A percentile compares a stretch with the other conserved stretches of the same genome.
Conservation (phyloP, 2,797 vertebrate genomes). For the Coendou prehensilis region DNA sequence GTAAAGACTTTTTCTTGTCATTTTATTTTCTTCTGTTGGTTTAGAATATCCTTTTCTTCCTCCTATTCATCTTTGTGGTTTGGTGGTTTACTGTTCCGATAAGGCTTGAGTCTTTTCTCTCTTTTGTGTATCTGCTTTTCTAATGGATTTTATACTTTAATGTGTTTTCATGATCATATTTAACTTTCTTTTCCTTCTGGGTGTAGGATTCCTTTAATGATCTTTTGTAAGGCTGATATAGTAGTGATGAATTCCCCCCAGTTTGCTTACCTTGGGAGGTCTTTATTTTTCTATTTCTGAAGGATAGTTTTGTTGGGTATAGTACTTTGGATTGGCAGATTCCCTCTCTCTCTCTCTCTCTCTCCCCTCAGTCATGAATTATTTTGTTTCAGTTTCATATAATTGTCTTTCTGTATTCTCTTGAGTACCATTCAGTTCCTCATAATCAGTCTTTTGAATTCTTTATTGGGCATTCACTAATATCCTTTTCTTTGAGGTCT, state of each 20-base stretch:
- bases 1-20: neutral
- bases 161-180: neutral
- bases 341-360: neutral
- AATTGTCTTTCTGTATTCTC: neutral
- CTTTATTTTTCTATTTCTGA: neutral
- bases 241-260: neutral
- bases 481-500: neutral
- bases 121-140: neutral
- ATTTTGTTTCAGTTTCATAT: neutral
- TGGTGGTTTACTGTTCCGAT: neutral
- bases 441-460: neutral
- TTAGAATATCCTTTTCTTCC: neutral
- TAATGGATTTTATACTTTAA: neutral
- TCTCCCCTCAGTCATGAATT: neutral
- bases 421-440: neutral
- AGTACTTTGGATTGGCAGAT: neutral
- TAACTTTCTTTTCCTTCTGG: neutral
- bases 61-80: neutral
- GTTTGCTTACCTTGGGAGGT: neutral
- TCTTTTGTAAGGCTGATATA: neutral
- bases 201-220: neutral
- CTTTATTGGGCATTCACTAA: neutral
- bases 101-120: neutral
- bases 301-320: neutral
- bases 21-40: neutral